phyloP scores from a whole-genome alignment of 2,888 invertebrate genomes.

The Rhabditophanes sp. region DNA sequence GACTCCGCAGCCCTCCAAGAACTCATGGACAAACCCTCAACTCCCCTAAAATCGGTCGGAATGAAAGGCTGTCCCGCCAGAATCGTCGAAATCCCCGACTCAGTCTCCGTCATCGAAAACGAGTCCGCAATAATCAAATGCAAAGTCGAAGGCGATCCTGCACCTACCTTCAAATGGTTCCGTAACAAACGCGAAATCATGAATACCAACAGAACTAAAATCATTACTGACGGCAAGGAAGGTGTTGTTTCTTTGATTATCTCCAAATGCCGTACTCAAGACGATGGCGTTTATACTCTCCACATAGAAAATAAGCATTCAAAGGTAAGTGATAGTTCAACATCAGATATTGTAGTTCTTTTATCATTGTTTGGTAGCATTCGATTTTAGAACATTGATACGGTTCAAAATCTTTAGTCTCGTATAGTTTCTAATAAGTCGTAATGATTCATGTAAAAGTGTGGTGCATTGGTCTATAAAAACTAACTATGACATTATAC shows the following conservation, averaged over 20 bases:
- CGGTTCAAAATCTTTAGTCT: too few species aligned
- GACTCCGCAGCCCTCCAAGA: constrained; percentile 51
- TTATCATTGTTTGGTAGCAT: too few species aligned
- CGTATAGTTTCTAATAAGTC: too few species aligned
- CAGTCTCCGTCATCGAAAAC: constrained; percentile 88
- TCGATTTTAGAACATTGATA: too few species aligned
- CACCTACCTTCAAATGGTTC: constrained; percentile 61
- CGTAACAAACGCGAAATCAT: constrained; percentile 52
- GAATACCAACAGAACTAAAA: constrained; percentile 85
- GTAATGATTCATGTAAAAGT: too few species aligned
- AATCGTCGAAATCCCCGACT: constrained; percentile 80
- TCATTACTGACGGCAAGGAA: constrained; percentile 72
- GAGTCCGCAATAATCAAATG: constrained; percentile 80
- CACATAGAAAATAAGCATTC: constrained; percentile 76
- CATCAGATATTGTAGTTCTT: too few species aligned
- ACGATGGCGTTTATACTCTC: constrained; percentile 65
- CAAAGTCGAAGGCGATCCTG: constrained; percentile 78
- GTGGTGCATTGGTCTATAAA: too few species aligned
- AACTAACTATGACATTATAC: too few species aligned
- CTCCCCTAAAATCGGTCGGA: constrained; percentile 61
- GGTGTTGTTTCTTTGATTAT: constrained; percentile 82
- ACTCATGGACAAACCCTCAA: constrained; percentile 45
- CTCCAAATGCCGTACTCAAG: constrained; percentile 72
- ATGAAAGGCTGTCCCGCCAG: constrained; percentile 55
- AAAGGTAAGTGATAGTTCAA: too few species aligned